phyloP scores from a whole-genome alignment of 2,113 vertebrate genomes.

The Pseudopipra pipra region DNA sequence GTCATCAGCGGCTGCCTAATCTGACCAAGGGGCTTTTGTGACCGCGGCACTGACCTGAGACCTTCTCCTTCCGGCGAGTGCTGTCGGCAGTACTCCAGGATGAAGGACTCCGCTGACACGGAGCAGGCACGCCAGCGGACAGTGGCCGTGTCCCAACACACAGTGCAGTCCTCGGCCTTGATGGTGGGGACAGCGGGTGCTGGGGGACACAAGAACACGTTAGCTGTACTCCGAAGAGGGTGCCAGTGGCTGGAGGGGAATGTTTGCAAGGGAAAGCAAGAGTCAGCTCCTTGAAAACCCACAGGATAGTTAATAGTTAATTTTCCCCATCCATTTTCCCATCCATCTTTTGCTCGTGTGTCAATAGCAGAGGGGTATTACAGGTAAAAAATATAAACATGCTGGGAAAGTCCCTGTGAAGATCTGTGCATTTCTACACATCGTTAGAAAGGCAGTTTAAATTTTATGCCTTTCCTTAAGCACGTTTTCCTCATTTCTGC shows the following conservation, averaged over 20 bases:
- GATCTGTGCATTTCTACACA: neutral
- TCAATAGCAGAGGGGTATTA: neutral
- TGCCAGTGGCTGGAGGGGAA: neutral
- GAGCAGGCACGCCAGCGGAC: slow-evolving; percentile 80
- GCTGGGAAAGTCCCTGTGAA: neutral
- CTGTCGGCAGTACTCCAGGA: slow-evolving; percentile 92
- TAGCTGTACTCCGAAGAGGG: neutral
- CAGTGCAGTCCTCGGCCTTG: slow-evolving; percentile 81
- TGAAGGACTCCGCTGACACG: slow-evolving; percentile 77
- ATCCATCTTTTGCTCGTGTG: neutral
- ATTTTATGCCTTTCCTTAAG: neutral
- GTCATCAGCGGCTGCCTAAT: neutral
- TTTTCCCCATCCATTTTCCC: neutral
- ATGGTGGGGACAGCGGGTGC: slow-evolving; percentile 88
- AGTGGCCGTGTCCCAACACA: slow-evolving; percentile 87
- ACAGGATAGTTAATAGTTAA: accelerated
- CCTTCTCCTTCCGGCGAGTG: slow-evolving; percentile 91
- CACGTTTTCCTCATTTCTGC: neutral
- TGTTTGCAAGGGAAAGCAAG: neutral
- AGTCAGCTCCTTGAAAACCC: neutral
- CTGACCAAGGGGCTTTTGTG: accelerated
- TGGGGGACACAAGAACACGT: slow-evolving; percentile 52
- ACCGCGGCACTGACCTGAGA: slow-evolving; percentile 80
- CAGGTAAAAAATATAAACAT: neutral
- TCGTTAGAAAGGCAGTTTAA: neutral